Base-by-base conservation (phyloP, 1,140 invertebrate species). In the Anthonomus grandis region DNA sequence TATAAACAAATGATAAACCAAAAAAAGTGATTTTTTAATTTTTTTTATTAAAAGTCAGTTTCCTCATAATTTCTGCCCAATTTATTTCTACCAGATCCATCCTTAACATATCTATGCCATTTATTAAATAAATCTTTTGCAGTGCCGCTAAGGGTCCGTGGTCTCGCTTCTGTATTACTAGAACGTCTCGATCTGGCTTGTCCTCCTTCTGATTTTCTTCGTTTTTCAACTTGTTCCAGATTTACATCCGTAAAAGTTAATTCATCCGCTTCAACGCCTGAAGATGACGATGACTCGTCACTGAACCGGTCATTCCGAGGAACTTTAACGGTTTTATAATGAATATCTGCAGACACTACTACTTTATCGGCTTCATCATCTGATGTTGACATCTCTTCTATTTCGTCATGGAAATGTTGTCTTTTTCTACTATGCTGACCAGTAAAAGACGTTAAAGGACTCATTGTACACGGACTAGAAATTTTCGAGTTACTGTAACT, bases 51-150 rank as follows among this genome's bases (percentile, higher is more conserved):
- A 47, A 60, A 60, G 17, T 23, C 34, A 21, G 58, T 60, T 27
- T 60, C 58, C 19, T 60, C 49, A 46, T 47, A 60, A 10, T 55
- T 49, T 22, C 25, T 48, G 23, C 36, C 34, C 12, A 17, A 24
- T 13, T 47, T 22, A 25, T 23, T 37, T 17, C 39, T 55, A 24
- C 24, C 31, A 25, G 19, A 19, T 18, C 34, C 31, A n/a, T 56
- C 45, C 3, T n/a, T 46, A 4, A 62, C 51, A 62, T 55, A 62
- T 31, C 39, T 54, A 23, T 58, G 60, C 24, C 59, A 47, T 46
- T 25, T 63, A 15, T 44, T 15, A 4, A 63, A 44, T 6, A 63
- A 53, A 13, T 58, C 42, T 27, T 58, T 54, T n/a, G 52, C 52
- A 2, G 45, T 53, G 21, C 49, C 50, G 36, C 41, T 53, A 12